phyloP scores from a whole-genome alignment of 1,140 invertebrate species.

The Sinella curviseta region DNA sequence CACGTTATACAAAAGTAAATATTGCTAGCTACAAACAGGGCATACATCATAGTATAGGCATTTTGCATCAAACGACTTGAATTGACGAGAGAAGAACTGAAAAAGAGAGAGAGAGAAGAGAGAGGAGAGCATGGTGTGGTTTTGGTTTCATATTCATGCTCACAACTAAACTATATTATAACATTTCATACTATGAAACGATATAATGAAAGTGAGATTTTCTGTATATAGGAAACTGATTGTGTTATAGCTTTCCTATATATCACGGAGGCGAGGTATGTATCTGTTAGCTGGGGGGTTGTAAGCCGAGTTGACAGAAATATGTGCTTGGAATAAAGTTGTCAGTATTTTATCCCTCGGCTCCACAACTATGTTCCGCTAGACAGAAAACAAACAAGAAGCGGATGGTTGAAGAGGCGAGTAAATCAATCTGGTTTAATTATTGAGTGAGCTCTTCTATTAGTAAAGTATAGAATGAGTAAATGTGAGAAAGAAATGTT shows the following conservation, averaged over 20 bases:
- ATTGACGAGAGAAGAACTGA: conserved; percentile 28
- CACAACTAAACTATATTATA: not conserved
- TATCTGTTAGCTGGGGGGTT: conserved; percentile 23
- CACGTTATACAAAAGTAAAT: not conserved
- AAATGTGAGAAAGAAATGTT: not conserved
- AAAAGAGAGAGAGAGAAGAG: conserved; percentile 30
- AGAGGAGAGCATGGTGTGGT: conserved; percentile 8
- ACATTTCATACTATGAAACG: too few species aligned
- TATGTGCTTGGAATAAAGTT: conserved; percentile 26
- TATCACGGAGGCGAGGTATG: not conserved
- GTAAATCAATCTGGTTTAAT: conserved; percentile 43
- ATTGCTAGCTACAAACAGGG: not conserved
- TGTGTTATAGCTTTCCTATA: not conserved
- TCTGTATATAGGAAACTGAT: not conserved
- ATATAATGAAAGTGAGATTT: too few species aligned
- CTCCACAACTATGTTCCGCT: conserved; percentile 26
- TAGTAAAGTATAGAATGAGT: not conserved
- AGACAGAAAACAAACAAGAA: conserved; percentile 26
- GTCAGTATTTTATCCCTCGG: conserved; percentile 26
- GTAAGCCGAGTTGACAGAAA: conserved; percentile 25
- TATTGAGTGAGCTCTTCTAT: conserved; percentile 37
- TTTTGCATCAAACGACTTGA: not conserved
- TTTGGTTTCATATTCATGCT: conserved; percentile 6
- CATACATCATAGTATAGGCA: too few species aligned
- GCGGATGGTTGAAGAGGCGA: conserved; percentile 24